phyloP scores from a whole-genome alignment of 2,113 vertebrate genomes.

The Oxyura jamaicensis region DNA sequence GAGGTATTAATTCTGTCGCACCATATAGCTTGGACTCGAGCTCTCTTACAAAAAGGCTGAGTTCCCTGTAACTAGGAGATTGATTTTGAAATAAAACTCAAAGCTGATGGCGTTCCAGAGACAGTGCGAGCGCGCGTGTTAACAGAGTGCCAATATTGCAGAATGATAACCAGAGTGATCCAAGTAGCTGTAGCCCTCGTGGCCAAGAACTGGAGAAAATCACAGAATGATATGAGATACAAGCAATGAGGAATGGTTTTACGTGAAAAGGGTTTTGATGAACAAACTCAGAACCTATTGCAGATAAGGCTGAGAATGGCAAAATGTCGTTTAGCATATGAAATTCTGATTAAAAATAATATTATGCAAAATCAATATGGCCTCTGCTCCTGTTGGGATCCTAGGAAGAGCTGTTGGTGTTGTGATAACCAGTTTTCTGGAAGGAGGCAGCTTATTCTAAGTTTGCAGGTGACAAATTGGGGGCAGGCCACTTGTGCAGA shows the following conservation, averaged over 20 bases:
- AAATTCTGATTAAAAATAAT: constrained; percentile 25
- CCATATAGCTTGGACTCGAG: not conserved
- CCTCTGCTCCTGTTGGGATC: not conserved
- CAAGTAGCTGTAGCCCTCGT: not conserved
- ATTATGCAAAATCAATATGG: constrained; percentile 6
- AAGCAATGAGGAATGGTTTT: not conserved
- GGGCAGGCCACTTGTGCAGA: not conserved
- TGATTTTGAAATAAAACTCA: not conserved
- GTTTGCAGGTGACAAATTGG: not conserved
- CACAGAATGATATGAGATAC: not conserved
- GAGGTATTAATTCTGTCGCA: not conserved
- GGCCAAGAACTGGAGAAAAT: not conserved
- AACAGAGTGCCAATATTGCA: not conserved
- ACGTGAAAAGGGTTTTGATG: not conserved
- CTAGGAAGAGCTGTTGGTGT: not conserved
- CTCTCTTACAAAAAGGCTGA: not conserved
- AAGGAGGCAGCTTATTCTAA: not conserved
- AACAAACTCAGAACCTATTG: not conserved
- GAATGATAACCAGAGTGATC: not conserved
- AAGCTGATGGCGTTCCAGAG: not conserved
- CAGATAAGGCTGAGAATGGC: not conserved
- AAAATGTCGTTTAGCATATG: not conserved
- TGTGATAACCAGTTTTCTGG: not conserved
- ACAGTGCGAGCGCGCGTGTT: not conserved
- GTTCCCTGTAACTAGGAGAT: not conserved